A percentile compares a stretch with the other conserved stretches of the same genome.
Evolutionary conservation across 2,797 vertebrate species (phyloP).

Genomic region (Decapterus maruadsi): DNA sequence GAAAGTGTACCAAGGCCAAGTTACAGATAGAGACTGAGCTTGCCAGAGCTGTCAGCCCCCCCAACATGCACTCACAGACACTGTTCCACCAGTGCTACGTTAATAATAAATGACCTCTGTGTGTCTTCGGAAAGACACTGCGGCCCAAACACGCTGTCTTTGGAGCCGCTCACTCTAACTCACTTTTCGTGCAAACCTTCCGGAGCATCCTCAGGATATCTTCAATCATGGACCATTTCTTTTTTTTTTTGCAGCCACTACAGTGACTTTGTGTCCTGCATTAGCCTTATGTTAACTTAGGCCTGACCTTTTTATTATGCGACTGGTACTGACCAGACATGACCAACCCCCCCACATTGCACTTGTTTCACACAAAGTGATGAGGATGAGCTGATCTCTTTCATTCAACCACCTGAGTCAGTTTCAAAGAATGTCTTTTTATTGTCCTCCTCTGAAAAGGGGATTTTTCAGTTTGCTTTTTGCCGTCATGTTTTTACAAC

Average conservation of each 20-base stretch:
- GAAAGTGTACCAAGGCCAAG: constrained; percentile 17
- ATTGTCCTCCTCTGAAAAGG: not conserved
- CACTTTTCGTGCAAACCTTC: not conserved
- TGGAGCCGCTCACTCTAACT: constrained; percentile 25
- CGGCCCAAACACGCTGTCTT: constrained; percentile 33
- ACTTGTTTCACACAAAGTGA: not conserved
- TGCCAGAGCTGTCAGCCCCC: constrained; percentile 41
- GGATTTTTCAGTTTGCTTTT: not conserved
- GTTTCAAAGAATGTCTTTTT: not conserved
- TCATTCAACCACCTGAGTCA: not conserved
- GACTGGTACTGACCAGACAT: not conserved
- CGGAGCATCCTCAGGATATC: not conserved
- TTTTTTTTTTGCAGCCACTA: not conserved
- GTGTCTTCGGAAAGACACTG: constrained; percentile 65
- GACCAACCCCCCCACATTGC: not conserved
- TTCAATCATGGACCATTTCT: not conserved
- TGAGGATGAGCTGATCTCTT: not conserved
- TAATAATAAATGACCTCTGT: constrained; percentile 81
- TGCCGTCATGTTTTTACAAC: not conserved
- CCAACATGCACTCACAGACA: constrained; percentile 20
- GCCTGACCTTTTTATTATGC: not conserved
- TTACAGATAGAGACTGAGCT: constrained; percentile 34
- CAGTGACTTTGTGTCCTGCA: not conserved
- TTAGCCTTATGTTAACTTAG: not conserved
- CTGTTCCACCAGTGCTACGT: constrained; percentile 58